phyloP scores from a whole-genome alignment of 2,113 vertebrate genomes.

The Prionailurus bengalensis region DNA sequence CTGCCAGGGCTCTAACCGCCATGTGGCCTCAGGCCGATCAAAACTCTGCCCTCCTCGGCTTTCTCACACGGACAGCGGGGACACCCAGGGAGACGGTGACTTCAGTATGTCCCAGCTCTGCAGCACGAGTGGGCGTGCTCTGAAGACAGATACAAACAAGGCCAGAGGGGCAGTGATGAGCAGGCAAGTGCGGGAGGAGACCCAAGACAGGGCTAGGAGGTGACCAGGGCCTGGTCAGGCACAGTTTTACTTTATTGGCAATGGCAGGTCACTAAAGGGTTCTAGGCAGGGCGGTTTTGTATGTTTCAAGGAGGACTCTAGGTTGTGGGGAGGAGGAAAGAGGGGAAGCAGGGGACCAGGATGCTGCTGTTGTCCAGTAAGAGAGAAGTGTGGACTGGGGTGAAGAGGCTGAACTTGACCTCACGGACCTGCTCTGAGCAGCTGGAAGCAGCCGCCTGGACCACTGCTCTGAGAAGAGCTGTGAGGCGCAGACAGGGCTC shows the following conservation, averaged over 20 bases:
- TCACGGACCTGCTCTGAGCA: not conserved
- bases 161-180: not conserved
- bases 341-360: not conserved
- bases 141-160: not conserved
- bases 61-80: not conserved
- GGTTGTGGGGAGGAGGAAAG: too few relatives aligned
- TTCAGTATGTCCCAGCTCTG: not conserved
- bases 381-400: fast-evolving
- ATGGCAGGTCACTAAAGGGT: not conserved
- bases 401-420: not conserved
- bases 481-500: not conserved
- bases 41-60: not conserved
- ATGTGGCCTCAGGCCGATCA: not conserved
- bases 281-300: not conserved
- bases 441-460: not conserved
- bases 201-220: not conserved
- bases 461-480: not conserved
- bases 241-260: not conserved
- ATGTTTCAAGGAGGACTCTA: not conserved
- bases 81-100: not conserved
- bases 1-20: not conserved
- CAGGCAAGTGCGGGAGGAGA: too few relatives aligned
- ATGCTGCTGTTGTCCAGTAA: not conserved
- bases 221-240: not conserved
- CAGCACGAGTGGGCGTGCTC: not conserved